Base-by-base conservation (phyloP, 2,113 vertebrate genomes). In the Xerus inauris region DNA sequence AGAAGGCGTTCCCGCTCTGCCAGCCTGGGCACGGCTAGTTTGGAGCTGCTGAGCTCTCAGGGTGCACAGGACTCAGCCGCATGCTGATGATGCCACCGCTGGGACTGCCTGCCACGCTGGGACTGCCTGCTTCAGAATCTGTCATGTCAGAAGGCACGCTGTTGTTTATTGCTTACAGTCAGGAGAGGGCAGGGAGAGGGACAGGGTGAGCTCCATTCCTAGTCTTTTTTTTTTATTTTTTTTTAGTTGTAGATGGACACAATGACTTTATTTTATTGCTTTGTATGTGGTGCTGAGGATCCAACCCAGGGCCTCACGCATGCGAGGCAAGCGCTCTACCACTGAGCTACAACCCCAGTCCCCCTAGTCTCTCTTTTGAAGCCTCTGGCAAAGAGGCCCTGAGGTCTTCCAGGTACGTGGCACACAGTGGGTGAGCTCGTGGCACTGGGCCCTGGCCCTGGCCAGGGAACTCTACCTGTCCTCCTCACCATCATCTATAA, bases 11-110 rank as follows among this genome's bases (percentile, higher is more conserved):
- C 54, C 54, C 6, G 54, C 32, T 30, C 8, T 22, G 32, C 30
- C 72, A 22, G 14, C 20, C 84, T 3, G 32, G 19, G 75, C 35
- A 28, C 24, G 17, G 83, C 42, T 91, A 17, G 10, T 42, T 12
- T 12, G 12, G 16, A 30, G 47, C 14, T 9, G 57, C 65, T 8
- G 30, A 0, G 5, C 30, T 28, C 45, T 32, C 0, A 0, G 57
- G 57, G 32, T 8, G 49, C 14, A 1, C 42, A 9, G 45, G 77
- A 71, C 51, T 9, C 35, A 10, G 91, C 10, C 1, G 35, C 0
- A 10, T n/a, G n/a, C n/a, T n/a, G n/a, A n/a, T n/a, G n/a, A 3
- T 0, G 69, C 13, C 35, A 72, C 14, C 0, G 14, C 4, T 0
- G 54, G 0, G 8, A 24, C 17, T 1, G 8, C 30, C 17, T 1